Conservation (phyloP, 2,797 vertebrate genomes). For the Takifugu rubripes region DNA sequence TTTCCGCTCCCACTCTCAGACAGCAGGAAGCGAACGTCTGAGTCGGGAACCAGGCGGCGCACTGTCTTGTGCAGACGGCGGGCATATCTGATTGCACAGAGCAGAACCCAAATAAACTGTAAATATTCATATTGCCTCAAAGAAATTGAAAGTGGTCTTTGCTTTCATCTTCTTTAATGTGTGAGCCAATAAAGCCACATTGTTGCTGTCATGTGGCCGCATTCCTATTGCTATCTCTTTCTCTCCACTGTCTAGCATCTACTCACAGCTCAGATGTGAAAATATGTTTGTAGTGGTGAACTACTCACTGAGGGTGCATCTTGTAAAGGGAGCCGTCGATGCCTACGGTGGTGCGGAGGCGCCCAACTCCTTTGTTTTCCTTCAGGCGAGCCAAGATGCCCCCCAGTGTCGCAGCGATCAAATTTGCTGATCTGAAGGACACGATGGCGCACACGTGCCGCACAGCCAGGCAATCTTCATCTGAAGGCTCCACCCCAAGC, state of each 20-base stretch:
- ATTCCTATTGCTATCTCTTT: not conserved
- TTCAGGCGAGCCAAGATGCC: slow-evolving; percentile 87
- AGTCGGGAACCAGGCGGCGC: slow-evolving; percentile 91
- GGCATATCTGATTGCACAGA: slow-evolving; percentile 78
- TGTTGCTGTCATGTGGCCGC: too few relatives aligned
- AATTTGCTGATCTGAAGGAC: slow-evolving; percentile 93
- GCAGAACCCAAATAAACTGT: not conserved
- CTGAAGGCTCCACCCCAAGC: slow-evolving; percentile 90
- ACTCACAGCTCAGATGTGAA: not conserved
- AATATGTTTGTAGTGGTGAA: not conserved
- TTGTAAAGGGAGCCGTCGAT: slow-evolving; percentile 98
- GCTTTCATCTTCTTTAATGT: too few relatives aligned
- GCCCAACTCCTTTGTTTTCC: slow-evolving; percentile 86
- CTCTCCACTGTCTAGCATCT: not conserved
- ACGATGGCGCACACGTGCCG: slow-evolving; percentile 96
- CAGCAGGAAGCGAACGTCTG: slow-evolving; percentile 92
- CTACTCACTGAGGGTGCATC: slow-evolving; percentile 95
- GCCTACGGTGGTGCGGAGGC: slow-evolving; percentile 92
- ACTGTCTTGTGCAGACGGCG: slow-evolving; percentile 94
- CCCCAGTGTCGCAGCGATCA: slow-evolving; percentile 86
- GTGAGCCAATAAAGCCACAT: too few relatives aligned
- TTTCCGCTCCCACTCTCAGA: slow-evolving; percentile 96
- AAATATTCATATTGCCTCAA: too few relatives aligned
- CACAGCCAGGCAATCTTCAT: slow-evolving; percentile 91
- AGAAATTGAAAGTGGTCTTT: too few relatives aligned